These are phyloP conservation scores for Aegithalos caudatus DNA, from an alignment of 2,113 vertebrate genomes.

Conservation along the genomic window DNA sequence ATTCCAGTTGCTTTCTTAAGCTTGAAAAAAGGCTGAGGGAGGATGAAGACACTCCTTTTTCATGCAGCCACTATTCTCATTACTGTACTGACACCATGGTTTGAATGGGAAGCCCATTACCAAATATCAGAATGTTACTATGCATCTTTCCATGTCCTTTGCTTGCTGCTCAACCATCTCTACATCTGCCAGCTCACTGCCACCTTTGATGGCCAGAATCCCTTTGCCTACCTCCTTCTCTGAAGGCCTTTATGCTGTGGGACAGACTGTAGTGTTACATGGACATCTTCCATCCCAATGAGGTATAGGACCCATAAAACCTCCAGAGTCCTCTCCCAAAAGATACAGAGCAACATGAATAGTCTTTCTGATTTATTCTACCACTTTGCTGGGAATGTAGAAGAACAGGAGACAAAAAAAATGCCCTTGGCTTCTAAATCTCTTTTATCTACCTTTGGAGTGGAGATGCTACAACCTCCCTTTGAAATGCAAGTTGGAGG, in stretches of 20 bases:
- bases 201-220: neutral
- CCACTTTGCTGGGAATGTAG: neutral
- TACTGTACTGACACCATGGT: neutral
- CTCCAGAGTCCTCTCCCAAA: neutral
- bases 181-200: neutral
- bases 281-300: neutral
- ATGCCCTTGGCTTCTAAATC: neutral
- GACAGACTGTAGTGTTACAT: neutral
- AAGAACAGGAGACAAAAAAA: neutral
- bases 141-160: neutral
- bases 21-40: neutral
- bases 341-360: neutral
- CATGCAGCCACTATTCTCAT: neutral
- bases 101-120: neutral
- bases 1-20: neutral
- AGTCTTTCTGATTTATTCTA: neutral
- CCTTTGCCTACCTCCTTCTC: neutral
- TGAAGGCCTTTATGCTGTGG: neutral
- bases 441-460: neutral
- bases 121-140: neutral
- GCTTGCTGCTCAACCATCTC: neutral
- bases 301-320: neutral
- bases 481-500: neutral
- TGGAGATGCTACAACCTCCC: neutral
- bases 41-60: neutral